A percentile compares a stretch with the other conserved stretches of the same genome.
Conservation (phyloP, 2,888 invertebrate species). For the Machimus rusticus region DNA sequence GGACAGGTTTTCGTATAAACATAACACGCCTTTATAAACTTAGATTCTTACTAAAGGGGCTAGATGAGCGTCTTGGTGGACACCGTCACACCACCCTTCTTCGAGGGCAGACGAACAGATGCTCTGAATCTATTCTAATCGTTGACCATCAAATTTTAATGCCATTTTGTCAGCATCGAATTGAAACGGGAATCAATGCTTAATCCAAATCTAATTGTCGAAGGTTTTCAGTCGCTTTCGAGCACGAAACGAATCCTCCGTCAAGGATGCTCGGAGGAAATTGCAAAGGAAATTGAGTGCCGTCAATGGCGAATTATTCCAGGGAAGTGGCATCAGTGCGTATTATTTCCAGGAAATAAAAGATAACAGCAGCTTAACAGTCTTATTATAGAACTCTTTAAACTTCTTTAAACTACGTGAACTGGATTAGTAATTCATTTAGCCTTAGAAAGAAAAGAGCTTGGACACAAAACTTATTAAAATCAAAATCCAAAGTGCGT, state of each 20-base stretch:
- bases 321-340: background rate
- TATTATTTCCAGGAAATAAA: background rate
- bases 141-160: background rate
- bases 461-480: no score
- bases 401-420: background rate
- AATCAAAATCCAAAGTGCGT: no score
- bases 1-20: background rate
- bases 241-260: background rate
- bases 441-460: background rate
- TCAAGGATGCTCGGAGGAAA: background rate
- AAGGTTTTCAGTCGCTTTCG: background rate
- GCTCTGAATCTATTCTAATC: background rate
- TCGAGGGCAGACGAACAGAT: background rate
- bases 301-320: background rate
- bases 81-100: background rate
- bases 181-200: background rate
- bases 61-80: background rate
- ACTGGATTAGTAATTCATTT: background rate
- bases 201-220: background rate
- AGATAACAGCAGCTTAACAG: background rate
- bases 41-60: background rate
- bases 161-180: background rate
- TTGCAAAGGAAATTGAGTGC: background rate
- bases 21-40: background rate
- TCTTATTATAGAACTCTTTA: background rate